A percentile compares a stretch with the other conserved stretches of the same genome.
phyloP scores from a whole-genome alignment of 2,113 vertebrate species.

The Oryzias woworae region DNA sequence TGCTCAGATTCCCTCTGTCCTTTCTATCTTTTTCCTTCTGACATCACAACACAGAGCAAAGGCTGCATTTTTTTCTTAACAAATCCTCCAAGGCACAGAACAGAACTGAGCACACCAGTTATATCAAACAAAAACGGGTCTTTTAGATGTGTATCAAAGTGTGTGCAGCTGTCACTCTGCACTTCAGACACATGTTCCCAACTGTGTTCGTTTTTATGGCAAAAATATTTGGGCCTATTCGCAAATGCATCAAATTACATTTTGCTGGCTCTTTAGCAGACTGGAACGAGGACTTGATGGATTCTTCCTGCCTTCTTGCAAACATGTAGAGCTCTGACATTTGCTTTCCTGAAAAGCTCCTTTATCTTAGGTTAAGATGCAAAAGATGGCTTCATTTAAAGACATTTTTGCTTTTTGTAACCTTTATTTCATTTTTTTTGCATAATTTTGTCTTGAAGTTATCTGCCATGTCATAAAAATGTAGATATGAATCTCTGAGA shows the following conservation, averaged over 20 bases:
- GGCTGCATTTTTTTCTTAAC: conserved; percentile 24
- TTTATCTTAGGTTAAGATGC: conserved; percentile 40
- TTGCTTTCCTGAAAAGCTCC: conserved; percentile 52
- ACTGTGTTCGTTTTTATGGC: conserved; percentile 25
- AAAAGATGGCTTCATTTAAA: conserved; percentile 48
- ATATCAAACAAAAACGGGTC: conserved; percentile 29
- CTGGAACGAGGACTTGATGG: conserved; percentile 40
- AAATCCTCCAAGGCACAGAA: conserved; percentile 38
- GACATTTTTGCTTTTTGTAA: conserved; percentile 28
- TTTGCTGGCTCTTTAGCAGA: conserved; percentile 31
- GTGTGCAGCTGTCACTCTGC: conserved; percentile 14
- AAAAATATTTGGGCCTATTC: conserved; percentile 18
- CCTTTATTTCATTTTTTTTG: conserved; percentile 53
- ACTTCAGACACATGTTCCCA: conserved; percentile 6
- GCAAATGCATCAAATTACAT: conserved; percentile 21
- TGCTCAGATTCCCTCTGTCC: conserved; percentile 29
- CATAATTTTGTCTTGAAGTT: conserved; percentile 31
- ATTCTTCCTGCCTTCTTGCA: conserved; percentile 33
- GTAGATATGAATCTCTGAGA: conserved; percentile 31
- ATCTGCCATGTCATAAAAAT: conserved; percentile 57
- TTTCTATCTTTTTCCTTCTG: conserved; percentile 41
- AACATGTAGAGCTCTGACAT: background rate
- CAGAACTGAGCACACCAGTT: conserved; percentile 27
- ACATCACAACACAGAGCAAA: conserved; percentile 36
- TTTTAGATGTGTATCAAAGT: conserved; percentile 30